phyloP scores from a whole-genome alignment of 2,797 vertebrate species.

The Hemitrygon akajei region DNA sequence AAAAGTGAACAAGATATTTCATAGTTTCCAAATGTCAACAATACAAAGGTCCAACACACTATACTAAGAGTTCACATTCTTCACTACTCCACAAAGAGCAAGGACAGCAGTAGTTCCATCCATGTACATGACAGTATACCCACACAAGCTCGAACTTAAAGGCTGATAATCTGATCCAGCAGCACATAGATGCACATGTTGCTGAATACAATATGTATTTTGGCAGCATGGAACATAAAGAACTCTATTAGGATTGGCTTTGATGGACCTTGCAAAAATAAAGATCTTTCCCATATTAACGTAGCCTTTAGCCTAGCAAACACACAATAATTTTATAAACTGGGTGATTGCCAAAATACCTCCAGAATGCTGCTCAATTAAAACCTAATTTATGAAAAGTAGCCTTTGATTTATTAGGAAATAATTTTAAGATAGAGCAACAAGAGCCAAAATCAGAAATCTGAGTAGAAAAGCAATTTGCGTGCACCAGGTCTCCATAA shows the following conservation, averaged over 20 bases:
- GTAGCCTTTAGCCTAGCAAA: slow-evolving; percentile 27
- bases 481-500: not conserved
- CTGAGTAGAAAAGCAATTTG: not conserved
- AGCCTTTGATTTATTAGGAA: not conserved
- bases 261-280: slow-evolving; percentile 6
- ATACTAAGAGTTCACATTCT: not conserved
- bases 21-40: not conserved
- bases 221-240: not conserved
- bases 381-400: not conserved
- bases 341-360: slow-evolving; percentile 17
- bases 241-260: not conserved
- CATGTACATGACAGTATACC: not conserved
- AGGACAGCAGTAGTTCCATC: not conserved
- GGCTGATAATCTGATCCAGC: not conserved
- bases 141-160: not conserved
- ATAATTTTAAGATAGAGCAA: not conserved
- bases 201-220: not conserved
- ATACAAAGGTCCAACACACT: not conserved
- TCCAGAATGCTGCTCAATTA: not conserved
- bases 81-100: not conserved
- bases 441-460: not conserved
- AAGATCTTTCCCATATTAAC: slow-evolving; percentile 30
- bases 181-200: not conserved
- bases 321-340: not conserved
- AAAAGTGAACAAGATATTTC: not conserved